These are phyloP conservation scores for Eudemis profundana DNA, from an alignment of 2,888 invertebrate species.

Conservation along the genomic window DNA sequence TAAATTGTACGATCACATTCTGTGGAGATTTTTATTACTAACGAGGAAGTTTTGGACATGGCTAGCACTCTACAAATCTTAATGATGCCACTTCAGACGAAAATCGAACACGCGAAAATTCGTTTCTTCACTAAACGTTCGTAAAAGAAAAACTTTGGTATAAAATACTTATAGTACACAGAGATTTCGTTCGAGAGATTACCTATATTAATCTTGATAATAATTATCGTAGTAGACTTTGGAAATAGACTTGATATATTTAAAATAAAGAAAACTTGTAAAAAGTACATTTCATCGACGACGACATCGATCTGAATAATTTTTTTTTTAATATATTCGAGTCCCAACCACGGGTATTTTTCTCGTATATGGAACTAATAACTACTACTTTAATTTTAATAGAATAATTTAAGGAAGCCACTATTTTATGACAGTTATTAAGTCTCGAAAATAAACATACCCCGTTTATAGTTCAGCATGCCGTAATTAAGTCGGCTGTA, in stretches of 20 bases:
- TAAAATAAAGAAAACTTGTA: not conserved
- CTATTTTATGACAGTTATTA: conserved; percentile 28
- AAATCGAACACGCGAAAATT: conserved; percentile 22
- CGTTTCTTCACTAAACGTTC: conserved; percentile 1
- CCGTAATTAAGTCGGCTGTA: conserved; percentile 30
- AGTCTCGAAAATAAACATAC: conserved; percentile 37
- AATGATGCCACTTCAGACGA: conserved; percentile 23
- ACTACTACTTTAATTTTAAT: not conserved
- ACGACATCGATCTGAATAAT: too few species aligned
- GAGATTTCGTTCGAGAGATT: not conserved
- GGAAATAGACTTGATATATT: not conserved
- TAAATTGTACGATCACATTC: conserved; percentile 41
- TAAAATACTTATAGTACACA: not conserved
- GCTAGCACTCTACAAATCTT: conserved; percentile 24
- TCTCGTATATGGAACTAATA: too few species aligned
- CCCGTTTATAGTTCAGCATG: conserved; percentile 25
- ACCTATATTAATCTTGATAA: too few species aligned
- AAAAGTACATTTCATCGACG: too few species aligned
- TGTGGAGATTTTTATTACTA: conserved; percentile 35
- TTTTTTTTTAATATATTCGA: too few species aligned
- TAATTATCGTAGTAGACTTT: not conserved
- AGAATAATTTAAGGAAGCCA: conserved; percentile 16
- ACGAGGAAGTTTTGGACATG: conserved; percentile 27
- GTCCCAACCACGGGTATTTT: too few species aligned
- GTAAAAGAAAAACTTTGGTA: not conserved